A percentile compares a stretch with the other conserved stretches of the same genome.
These are phyloP conservation scores for Plutella xylostella DNA, from an alignment of 2,888 invertebrate genomes.

Conservation along the genomic window DNA sequence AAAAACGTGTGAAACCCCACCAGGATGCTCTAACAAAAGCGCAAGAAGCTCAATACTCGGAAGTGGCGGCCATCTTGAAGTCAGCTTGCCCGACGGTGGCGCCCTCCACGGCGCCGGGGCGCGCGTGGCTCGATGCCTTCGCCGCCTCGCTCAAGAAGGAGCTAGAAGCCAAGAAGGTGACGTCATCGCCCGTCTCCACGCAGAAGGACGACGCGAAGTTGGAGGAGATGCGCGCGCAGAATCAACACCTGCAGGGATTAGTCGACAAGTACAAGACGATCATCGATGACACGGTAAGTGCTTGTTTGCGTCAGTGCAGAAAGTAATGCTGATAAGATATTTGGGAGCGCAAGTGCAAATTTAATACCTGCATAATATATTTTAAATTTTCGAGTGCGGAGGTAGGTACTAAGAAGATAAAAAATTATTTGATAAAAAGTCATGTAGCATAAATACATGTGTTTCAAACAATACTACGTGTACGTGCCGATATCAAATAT, in stretches of 20 bases:
- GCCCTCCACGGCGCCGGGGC: slow-evolving; percentile 27
- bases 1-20: no score
- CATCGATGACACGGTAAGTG: slow-evolving; percentile 81
- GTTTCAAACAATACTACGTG: no score
- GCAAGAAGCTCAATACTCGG: slow-evolving; percentile 73
- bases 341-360: no score
- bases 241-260: slow-evolving; percentile 73
- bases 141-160: slow-evolving; percentile 39
- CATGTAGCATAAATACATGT: no score
- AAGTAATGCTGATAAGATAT: no score
- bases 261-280: slow-evolving; percentile 79
- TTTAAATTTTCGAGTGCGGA: no score
- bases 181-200: neutral
- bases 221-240: slow-evolving; percentile 68
- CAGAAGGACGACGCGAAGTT: slow-evolving; percentile 17
- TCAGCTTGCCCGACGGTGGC: slow-evolving; percentile 36
- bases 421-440: no score
- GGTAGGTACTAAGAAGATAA: no score
- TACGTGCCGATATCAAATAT: no score
- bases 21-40: slow-evolving; percentile 58
- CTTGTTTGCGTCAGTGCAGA: no score
- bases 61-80: slow-evolving; percentile 51
- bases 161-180: slow-evolving; percentile 17
- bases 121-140: slow-evolving; percentile 42
- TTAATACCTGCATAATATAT: no score